These are phyloP conservation scores for Vesta saturnalis DNA, from an alignment of 2,888 invertebrate genomes.

Conservation along the genomic window DNA sequence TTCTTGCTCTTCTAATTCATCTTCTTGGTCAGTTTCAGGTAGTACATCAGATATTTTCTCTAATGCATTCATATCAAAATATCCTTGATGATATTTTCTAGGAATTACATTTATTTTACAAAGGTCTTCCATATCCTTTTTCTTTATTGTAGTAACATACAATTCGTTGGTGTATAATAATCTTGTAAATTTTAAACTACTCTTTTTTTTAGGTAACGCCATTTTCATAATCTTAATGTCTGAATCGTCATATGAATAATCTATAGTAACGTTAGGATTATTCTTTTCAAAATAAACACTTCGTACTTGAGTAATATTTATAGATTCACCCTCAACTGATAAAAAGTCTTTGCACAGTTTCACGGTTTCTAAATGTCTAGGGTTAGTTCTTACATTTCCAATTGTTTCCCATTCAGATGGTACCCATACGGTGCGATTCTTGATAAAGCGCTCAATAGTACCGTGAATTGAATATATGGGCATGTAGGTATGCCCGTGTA, in stretches of 20 bases:
- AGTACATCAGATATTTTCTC: not conserved
- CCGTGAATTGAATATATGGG: not conserved
- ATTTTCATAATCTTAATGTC: not conserved
- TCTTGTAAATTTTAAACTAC: not conserved
- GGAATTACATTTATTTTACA: not conserved
- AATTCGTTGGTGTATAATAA: not conserved
- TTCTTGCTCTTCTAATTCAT: not conserved
- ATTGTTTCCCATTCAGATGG: slow-evolving; percentile 2
- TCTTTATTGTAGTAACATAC: not conserved
- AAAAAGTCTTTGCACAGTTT: not conserved
- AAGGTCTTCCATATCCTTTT: not conserved
- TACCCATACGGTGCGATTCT: not conserved
- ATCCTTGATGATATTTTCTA: not conserved
- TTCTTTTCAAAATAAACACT: slow-evolving; percentile 7
- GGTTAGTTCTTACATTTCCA: not conserved
- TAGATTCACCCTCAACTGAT: not conserved
- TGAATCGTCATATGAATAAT: slow-evolving; percentile 4
- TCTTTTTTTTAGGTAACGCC: not conserved
- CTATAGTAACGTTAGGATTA: not conserved
- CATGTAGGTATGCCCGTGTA: slow-evolving; percentile 3
- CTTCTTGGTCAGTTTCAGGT: not conserved
- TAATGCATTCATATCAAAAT: not conserved
- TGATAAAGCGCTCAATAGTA: not conserved
- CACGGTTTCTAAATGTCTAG: not conserved
- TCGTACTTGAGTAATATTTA: slow-evolving; percentile 1